Evolutionary conservation across 2,797 vertebrate genomes (phyloP).

Genomic region (Sebastes taczanowskii): DNA sequence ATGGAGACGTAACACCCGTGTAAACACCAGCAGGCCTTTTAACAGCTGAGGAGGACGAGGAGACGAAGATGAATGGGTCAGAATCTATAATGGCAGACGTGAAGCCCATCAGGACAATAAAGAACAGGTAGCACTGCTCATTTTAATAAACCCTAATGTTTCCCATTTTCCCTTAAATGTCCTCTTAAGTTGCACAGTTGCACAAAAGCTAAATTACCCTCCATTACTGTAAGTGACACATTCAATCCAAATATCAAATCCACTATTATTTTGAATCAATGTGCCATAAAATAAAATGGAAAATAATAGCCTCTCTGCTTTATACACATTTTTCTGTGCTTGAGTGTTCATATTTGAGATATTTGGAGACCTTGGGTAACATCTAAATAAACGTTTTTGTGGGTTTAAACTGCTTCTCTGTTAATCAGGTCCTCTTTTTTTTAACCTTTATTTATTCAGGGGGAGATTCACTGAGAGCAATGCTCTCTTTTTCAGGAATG

Average conservation of each 20-base stretch:
- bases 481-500: no score
- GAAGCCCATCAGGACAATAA: not conserved
- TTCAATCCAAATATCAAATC: not conserved
- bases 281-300: not conserved
- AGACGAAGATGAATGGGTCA: slow-evolving; percentile 31
- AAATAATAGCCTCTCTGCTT: not conserved
- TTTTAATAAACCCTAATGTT: slow-evolving; percentile 9
- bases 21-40: slow-evolving; percentile 76
- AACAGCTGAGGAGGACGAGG: slow-evolving; percentile 44
- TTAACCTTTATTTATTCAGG: no score
- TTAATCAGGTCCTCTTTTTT: not conserved
- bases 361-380: not conserved
- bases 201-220: not conserved
- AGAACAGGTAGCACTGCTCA: not conserved
- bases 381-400: not conserved
- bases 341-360: not conserved
- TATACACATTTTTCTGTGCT: not conserved
- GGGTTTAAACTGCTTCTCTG: not conserved
- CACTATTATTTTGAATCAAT: not conserved
- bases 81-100: slow-evolving; percentile 22
- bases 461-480: no score
- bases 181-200: not conserved
- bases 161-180: not conserved
- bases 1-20: slow-evolving; percentile 74
- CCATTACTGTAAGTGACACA: not conserved